Evolutionary conservation across 2,888 invertebrate genomes (phyloP).

Genomic region (Sinopyrophorus schimmeli): DNA sequence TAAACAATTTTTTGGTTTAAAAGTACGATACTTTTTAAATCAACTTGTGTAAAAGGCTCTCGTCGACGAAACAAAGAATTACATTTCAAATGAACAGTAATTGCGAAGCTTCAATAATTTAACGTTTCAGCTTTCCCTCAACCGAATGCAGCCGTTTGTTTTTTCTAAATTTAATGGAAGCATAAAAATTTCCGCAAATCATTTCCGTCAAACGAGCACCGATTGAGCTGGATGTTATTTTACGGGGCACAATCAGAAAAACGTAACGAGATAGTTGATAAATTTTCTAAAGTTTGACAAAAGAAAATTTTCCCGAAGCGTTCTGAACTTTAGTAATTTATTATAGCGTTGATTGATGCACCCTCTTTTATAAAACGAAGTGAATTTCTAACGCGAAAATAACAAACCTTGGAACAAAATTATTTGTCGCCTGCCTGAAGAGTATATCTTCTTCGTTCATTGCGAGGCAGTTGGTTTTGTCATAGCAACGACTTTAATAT

Average conservation of each 20-base stretch:
- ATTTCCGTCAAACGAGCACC: conserved; percentile 3
- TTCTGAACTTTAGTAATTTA: conserved; percentile 8
- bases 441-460: conserved; percentile 2
- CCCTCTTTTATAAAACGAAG: not conserved
- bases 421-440: conserved; percentile 3
- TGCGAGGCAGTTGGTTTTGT: conserved; percentile 2
- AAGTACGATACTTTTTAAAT: too few species aligned
- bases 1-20: too few species aligned
- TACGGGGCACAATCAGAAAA: conserved; percentile 4
- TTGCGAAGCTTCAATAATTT: too few species aligned
- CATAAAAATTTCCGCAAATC: conserved; percentile 12
- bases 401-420: not conserved
- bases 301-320: conserved; percentile 10
- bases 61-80: too few species aligned
- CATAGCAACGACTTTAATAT: conserved; percentile 1
- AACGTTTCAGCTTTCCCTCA: conserved; percentile 4
- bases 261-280: conserved; percentile 2
- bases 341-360: conserved; percentile 7
- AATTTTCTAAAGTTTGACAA: conserved; percentile 5
- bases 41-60: too few species aligned
- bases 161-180: conserved; percentile 2
- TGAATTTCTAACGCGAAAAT: not conserved
- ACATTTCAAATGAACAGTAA: too few species aligned
- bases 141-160: not conserved
- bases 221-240: conserved; percentile 9